Evolutionary conservation across 30 jellyfish, hydroid and myxozoan species (phyloP).

Genomic region (Sanderia malayensis): DNA sequence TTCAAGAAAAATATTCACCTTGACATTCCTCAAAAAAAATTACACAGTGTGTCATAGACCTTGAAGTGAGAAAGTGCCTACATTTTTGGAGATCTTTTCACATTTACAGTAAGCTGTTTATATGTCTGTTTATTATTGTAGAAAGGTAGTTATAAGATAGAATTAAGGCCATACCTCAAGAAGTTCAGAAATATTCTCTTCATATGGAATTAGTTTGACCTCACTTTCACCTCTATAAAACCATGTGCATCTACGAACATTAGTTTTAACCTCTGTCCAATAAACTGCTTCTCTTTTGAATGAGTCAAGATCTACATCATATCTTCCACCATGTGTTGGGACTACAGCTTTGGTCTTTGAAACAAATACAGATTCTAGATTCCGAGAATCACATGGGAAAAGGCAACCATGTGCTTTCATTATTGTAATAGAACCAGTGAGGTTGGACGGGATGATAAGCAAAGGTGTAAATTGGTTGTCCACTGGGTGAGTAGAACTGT

Average conservation of each 20-base stretch:
- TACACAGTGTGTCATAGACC: too few species aligned
- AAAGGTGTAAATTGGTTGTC: slow-evolving; percentile 24
- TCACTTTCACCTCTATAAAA: slow-evolving; percentile 94
- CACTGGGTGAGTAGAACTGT: slow-evolving; percentile 38
- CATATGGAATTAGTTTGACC: slow-evolving; percentile 70
- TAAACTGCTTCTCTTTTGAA: slow-evolving; percentile 68
- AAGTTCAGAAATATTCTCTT: slow-evolving; percentile 43
- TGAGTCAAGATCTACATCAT: slow-evolving; percentile 78
- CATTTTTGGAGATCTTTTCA: too few species aligned
- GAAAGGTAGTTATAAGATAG: too few species aligned
- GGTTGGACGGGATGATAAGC: slow-evolving; percentile 64
- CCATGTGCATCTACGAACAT: slow-evolving; percentile 94
- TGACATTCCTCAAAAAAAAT: too few species aligned
- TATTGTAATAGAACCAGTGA: slow-evolving; percentile 86
- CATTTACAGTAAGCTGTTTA: too few species aligned
- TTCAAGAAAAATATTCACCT: too few species aligned
- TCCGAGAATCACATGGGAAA: slow-evolving; percentile 75
- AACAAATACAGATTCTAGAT: slow-evolving; percentile 60
- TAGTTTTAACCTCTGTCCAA: slow-evolving; percentile 75
- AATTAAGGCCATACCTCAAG: slow-evolving; percentile 96
- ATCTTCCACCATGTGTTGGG: slow-evolving; percentile 97
- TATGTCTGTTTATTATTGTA: too few species aligned
- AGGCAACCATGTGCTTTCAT: slow-evolving; percentile 69
- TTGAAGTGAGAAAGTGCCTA: too few species aligned
- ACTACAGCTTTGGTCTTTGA: slow-evolving; percentile 36